Conservation (phyloP, 2,797 vertebrate genomes). For the Manis crassicaudata region DNA sequence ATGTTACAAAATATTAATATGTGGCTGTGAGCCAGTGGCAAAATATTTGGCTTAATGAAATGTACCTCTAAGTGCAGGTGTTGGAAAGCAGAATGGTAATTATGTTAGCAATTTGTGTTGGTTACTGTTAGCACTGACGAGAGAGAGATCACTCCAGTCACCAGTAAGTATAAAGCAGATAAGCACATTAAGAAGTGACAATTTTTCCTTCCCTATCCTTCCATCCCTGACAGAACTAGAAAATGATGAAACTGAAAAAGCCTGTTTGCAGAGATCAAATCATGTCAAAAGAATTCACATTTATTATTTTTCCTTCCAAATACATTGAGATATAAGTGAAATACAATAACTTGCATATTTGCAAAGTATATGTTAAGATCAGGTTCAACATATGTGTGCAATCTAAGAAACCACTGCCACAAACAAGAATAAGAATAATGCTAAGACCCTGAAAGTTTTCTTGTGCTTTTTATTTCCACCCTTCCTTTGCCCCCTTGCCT, state of each 20-base stretch:
- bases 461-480: background rate
- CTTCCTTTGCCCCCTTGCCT: background rate
- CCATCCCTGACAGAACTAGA: background rate
- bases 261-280: background rate
- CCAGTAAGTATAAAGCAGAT: background rate
- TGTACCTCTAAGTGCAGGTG: background rate
- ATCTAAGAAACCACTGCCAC: background rate
- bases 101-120: background rate
- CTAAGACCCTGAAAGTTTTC: background rate
- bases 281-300: background rate
- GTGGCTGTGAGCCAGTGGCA: background rate
- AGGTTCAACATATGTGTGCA: background rate
- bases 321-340: background rate
- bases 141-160: background rate
- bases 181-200: background rate
- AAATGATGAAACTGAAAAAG: background rate
- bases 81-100: background rate
- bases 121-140: background rate
- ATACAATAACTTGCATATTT: background rate
- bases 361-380: background rate
- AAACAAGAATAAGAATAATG: background rate
- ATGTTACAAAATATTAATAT: background rate
- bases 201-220: rapidly evolving
- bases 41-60: background rate
- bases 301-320: background rate